Evolutionary conservation across 2,888 invertebrate species (phyloP), one percentile per base, ranked within the genome.

Genomic region (Macrophya annulata): DNA sequence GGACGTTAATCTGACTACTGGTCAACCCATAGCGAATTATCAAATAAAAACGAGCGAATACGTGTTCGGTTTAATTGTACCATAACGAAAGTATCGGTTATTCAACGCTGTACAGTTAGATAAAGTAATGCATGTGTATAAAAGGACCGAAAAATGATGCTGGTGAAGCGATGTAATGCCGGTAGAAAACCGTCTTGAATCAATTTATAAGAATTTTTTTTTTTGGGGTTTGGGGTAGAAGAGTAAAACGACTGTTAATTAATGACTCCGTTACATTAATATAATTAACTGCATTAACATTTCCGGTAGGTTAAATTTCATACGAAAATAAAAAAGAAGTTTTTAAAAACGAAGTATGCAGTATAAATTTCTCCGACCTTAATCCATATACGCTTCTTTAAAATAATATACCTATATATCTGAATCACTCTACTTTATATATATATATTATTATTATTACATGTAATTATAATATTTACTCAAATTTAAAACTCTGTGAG

Each of bases 301-400:
- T 55, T 55, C 55, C 55, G 55, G 43, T 45, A 31, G 31, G 31
- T 31, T 31, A 31, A 31, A 31, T 31, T 31, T 40, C 72, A 8
- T 37, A 45, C 1, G 43, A 40, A n/a, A 43, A 17, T 8, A 4
- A 43, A 10, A 43, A 72, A 72, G 45, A 45, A 43, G 43, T 72
- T n/a, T 9, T 76, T 51, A 6, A 15, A 51, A 48, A 76, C 6
- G 45, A 37, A 9, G 55, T 31, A n/a, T 10, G n/a, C n/a, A n/a
- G n/a, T n/a, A n/a, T 17, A 37, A 79, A 79, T 79, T 79, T 79
- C 77, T 79, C 55, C 45, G 77, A 31, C 59, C 77, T 74, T 21
- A 74, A 74, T 74, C 25, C 40, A 62, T 12, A 48, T n/a, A n/a
- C n/a, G n/a, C 31, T 31, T 31, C 31, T 31, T 31, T 3, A 48